These are phyloP conservation scores for Pangasius djambal DNA, from an alignment of 2,797 vertebrate species.

Conservation along the genomic window DNA sequence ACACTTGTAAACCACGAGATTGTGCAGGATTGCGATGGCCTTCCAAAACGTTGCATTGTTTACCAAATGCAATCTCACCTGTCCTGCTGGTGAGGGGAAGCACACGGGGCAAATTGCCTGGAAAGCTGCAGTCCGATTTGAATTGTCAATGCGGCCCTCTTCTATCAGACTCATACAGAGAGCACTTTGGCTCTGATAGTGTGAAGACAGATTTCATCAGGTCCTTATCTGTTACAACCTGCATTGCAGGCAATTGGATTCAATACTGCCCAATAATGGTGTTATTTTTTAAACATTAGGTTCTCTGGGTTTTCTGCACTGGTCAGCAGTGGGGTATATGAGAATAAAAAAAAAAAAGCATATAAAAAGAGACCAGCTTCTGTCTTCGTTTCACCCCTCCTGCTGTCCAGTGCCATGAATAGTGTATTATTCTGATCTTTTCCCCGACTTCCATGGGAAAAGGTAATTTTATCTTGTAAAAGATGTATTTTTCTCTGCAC, in stretches of 20 bases:
- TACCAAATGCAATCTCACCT: slow-evolving; percentile 72
- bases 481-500: slow-evolving; percentile 57
- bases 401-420: slow-evolving; percentile 69
- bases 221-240: slow-evolving; percentile 86
- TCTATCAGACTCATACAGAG: slow-evolving; percentile 69
- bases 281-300: slow-evolving; percentile 92
- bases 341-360: slow-evolving; percentile 60
- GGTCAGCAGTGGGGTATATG: slow-evolving; percentile 81
- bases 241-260: slow-evolving; percentile 87
- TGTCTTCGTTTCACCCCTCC: slow-evolving; percentile 50
- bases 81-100: slow-evolving; percentile 64
- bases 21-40: slow-evolving; percentile 60
- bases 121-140: slow-evolving; percentile 69
- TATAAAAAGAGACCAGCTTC: slow-evolving; percentile 64
- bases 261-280: slow-evolving; percentile 83
- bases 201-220: slow-evolving; percentile 87
- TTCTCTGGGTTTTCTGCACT: slow-evolving; percentile 83
- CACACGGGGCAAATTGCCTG: slow-evolving; percentile 73
- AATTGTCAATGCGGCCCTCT: slow-evolving; percentile 70
- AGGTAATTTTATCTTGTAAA: slow-evolving; percentile 79
- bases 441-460: slow-evolving; percentile 71
- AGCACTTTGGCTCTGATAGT: slow-evolving; percentile 76
- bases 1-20: slow-evolving; percentile 66
- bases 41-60: slow-evolving; percentile 65
- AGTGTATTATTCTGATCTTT: slow-evolving; percentile 74